These are phyloP conservation scores for Silurus glanis DNA, from an alignment of 2,113 vertebrate species.

Conservation along the genomic window DNA sequence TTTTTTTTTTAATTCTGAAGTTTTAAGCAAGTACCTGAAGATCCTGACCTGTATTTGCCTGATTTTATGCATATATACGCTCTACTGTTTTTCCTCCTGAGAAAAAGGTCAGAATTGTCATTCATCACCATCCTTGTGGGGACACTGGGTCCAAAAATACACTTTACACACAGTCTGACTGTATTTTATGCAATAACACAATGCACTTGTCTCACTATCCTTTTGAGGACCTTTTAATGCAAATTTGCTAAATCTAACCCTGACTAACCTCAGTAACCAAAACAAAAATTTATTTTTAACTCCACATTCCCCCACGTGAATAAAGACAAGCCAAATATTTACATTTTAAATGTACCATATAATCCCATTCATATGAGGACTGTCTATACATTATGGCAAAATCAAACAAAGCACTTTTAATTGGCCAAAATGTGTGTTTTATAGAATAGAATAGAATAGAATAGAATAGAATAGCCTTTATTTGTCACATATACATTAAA, in stretches of 20 bases:
- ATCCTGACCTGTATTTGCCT: too few relatives aligned
- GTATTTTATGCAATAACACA: not conserved
- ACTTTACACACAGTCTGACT: not conserved
- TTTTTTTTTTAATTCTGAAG: too few relatives aligned
- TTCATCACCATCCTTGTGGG: not conserved
- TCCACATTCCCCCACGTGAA: not conserved
- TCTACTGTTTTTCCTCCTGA: too few relatives aligned
- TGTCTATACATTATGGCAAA: not conserved
- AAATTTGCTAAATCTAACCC: not conserved
- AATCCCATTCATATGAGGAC: not conserved
- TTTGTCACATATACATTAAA: too few relatives aligned
- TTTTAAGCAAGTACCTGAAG: too few relatives aligned
- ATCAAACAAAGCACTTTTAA: not conserved
- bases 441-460: too few relatives aligned
- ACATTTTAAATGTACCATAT: not conserved
- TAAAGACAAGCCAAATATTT: not conserved
- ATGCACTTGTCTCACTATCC: not conserved
- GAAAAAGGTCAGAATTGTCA: not conserved
- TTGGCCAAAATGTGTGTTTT: not conserved
- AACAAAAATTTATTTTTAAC: not conserved
- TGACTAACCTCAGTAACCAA: not conserved
- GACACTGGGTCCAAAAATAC: not conserved
- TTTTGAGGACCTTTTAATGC: not conserved
- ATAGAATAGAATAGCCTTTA: too few relatives aligned
- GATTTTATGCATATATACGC: too few relatives aligned